Evolutionary conservation across 2,797 vertebrate species (phyloP).

Genomic region (Hydrocynus forskahlii): DNA sequence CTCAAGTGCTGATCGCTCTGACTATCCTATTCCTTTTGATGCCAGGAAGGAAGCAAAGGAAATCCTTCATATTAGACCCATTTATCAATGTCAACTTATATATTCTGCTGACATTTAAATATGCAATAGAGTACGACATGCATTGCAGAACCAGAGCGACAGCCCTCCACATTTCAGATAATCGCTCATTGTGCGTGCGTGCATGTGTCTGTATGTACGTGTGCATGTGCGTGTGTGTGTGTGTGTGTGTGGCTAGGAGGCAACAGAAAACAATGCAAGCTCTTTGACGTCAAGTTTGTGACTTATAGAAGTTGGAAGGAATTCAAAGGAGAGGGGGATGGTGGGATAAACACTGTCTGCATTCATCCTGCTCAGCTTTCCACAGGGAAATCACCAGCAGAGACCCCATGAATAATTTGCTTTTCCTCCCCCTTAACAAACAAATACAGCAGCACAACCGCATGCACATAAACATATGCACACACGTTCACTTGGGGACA

Average conservation of each 20-base stretch:
- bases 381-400: slow-evolving; percentile 75
- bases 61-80: slow-evolving; percentile 62
- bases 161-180: slow-evolving; percentile 60
- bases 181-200: slow-evolving; percentile 56
- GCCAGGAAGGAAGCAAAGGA: slow-evolving; percentile 61
- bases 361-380: slow-evolving; percentile 74
- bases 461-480: neutral
- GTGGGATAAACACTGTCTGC: slow-evolving; percentile 71
- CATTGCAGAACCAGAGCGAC: slow-evolving; percentile 59
- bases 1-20: slow-evolving; percentile 42
- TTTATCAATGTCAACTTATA: slow-evolving; percentile 74
- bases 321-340: slow-evolving; percentile 36
- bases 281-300: slow-evolving; percentile 73
- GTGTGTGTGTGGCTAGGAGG: neutral
- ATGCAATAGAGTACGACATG: slow-evolving; percentile 64
- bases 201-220: neutral
- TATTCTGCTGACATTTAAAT: slow-evolving; percentile 70
- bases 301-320: slow-evolving; percentile 67
- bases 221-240: slow-evolving; percentile 34
- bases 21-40: slow-evolving; percentile 55
- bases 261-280: slow-evolving; percentile 63
- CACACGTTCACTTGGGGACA: slow-evolving; percentile 34
- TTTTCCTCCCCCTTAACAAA: slow-evolving; percentile 52
- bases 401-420: slow-evolving; percentile 73
- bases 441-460: slow-evolving; percentile 7